phyloP scores from a whole-genome alignment of 2,113 vertebrate species.

The Lampris incognitus region DNA sequence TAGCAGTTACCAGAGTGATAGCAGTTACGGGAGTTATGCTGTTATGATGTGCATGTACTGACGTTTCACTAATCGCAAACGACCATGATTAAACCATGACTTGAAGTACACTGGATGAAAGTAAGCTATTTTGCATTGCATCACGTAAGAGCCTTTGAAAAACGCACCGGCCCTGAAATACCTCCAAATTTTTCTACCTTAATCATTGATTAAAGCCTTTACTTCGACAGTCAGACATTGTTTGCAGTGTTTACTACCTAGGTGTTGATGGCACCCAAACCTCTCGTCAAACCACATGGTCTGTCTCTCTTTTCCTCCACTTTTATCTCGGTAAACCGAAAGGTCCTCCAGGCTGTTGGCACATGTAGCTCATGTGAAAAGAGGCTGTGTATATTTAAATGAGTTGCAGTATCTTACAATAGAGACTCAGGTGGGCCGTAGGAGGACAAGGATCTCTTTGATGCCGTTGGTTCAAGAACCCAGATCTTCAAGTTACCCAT shows the following conservation, averaged over 20 bases:
- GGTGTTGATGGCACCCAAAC: conserved; percentile 10
- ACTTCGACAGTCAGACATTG: not conserved
- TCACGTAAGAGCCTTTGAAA: too few species aligned
- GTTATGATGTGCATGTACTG: too few species aligned
- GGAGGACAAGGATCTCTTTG: conserved; percentile 42
- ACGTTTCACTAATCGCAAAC: too few species aligned
- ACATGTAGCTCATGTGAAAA: conserved; percentile 35
- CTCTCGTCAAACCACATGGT: not conserved
- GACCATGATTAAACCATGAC: too few species aligned
- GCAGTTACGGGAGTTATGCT: too few species aligned
- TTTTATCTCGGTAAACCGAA: not conserved
- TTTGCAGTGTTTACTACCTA: not conserved
- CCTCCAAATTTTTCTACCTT: not conserved
- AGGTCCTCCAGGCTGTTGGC: not conserved
- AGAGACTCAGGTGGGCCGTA: not conserved
- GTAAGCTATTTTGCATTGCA: too few species aligned
- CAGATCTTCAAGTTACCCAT: not conserved
- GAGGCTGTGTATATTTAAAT: conserved; percentile 1
- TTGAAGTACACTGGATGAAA: too few species aligned
- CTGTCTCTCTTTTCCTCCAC: not conserved
- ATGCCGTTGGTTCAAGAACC: conserved; percentile 18
- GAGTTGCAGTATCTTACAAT: conserved; percentile 16
- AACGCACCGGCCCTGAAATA: too few species aligned
- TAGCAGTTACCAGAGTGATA: too few species aligned
- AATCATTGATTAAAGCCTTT: not conserved